Evolutionary conservation across 2,797 vertebrate genomes (phyloP).

Genomic region (Sebastes oblongus): DNA sequence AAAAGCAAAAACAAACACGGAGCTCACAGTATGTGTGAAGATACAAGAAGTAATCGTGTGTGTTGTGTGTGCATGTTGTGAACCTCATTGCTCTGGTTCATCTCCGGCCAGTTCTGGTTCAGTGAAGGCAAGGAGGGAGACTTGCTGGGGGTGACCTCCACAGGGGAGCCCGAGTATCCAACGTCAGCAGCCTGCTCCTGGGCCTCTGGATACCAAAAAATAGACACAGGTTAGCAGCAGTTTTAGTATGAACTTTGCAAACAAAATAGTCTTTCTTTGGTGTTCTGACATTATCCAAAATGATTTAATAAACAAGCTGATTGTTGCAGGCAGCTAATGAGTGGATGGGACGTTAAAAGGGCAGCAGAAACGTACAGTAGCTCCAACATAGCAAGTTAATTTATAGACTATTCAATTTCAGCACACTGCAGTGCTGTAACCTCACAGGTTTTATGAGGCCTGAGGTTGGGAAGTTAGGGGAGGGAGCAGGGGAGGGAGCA

Average conservation of each 20-base stretch:
- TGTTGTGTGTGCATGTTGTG: constrained; percentile 34
- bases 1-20: constrained; percentile 26
- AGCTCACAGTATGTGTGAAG: constrained; percentile 7
- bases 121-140: constrained; percentile 98
- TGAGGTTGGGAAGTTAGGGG: background rate
- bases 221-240: background rate
- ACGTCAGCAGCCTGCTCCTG: constrained; percentile 89
- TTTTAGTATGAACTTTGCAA: background rate
- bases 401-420: background rate
- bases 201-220: constrained; percentile 76
- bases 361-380: background rate
- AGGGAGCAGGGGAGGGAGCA: background rate
- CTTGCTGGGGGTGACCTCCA: constrained; percentile 96
- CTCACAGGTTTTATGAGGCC: constrained; percentile 4
- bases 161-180: constrained; percentile 92
- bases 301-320: background rate
- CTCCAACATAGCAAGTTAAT: background rate
- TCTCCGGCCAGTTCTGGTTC: constrained; percentile 98
- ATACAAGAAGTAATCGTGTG: background rate
- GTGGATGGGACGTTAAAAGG: background rate
- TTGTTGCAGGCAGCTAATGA: background rate
- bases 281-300: too few species aligned
- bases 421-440: background rate
- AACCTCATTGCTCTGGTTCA: constrained; percentile 99
- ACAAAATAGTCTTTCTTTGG: background rate